phyloP scores from a whole-genome alignment of 2,113 vertebrate species.

The Gymnobelideus leadbeateri region DNA sequence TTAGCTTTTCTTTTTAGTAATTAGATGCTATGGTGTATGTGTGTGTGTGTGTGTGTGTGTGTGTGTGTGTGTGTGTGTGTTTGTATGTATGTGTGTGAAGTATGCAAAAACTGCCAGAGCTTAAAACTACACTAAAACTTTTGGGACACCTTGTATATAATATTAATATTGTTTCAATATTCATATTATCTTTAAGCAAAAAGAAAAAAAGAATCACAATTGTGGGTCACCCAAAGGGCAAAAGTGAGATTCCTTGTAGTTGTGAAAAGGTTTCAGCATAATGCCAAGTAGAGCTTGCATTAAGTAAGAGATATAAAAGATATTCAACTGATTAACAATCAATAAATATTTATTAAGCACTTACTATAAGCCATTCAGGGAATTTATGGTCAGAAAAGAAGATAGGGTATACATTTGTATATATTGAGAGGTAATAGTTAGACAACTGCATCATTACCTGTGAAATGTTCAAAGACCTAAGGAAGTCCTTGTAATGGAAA shows the following conservation, averaged over 20 bases:
- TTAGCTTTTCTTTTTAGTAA: background rate
- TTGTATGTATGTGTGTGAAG: no score
- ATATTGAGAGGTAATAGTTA: background rate
- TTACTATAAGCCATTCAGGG: background rate
- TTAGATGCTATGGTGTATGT: background rate
- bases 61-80: no score
- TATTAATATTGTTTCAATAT: background rate
- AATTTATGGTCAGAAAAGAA: background rate
- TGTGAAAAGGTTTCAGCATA: background rate
- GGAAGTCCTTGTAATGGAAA: no score
- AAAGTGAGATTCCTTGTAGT: background rate
- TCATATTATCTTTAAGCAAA: background rate
- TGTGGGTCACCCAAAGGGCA: background rate
- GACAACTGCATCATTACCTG: background rate
- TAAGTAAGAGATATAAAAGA: background rate
- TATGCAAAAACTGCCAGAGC: background rate
- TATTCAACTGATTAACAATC: background rate
- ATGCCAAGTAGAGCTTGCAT: background rate
- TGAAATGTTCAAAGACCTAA: background rate
- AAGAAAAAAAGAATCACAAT: background rate
- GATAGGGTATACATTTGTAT: background rate
- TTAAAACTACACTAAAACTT: background rate
- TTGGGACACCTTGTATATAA: background rate
- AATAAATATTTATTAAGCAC: background rate
- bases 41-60: no score